Evolutionary conservation across 2,113 vertebrate species (phyloP), one percentile per base, ranked within the genome.

Genomic region (Tragulus kanchil): DNA sequence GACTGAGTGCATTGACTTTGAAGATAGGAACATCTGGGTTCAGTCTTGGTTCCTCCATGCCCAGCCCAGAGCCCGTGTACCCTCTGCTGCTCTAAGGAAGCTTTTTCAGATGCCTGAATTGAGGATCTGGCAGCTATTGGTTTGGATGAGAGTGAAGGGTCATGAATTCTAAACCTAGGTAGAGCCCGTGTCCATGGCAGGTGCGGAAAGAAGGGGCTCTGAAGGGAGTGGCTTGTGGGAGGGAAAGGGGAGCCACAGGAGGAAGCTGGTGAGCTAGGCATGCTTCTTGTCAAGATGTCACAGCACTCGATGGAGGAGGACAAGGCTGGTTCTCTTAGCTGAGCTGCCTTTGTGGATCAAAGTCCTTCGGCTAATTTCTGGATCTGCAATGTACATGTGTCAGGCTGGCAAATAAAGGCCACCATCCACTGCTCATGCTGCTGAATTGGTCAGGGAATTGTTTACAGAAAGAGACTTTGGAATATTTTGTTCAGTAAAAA

Each of bases 401-500:
- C 21, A 81, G 8, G 9, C 36, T 88, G 82, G 42, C 58, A 90
- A 85, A 26, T 45, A 89, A 52, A 85, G 17, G 21, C 64, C 50
- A 58, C 6, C 10, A 42, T 28, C 17, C 13, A 52, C 9, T 56
- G 28, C 61, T 52, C 15, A 45, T 48, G 10, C 61, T 79, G 4
- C 42, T 62, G 71, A 87, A 59, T 26, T 75, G 61, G 25, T 11
- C 19, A 56, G 28, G 8, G 19, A 59, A 84, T 65, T 85, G 23
- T 89, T 95, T 89, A 28, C 79, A 85, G 67, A 64, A 10, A 61
- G 56, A 89, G 45, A 92, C 3, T 42, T 1, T 59, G 36, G 36
- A 64, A 77, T 83, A 16, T 69, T 95, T 94, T 61, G 64, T 85
- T 95, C 10, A 52, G 58, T 42, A 78, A 75, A 97, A 89, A 83